Percentiles rank a stretch among this genome's conserved stretches.
Evolutionary conservation across 2,888 invertebrate species (phyloP).

Genomic region (Corythucha ciliata): DNA sequence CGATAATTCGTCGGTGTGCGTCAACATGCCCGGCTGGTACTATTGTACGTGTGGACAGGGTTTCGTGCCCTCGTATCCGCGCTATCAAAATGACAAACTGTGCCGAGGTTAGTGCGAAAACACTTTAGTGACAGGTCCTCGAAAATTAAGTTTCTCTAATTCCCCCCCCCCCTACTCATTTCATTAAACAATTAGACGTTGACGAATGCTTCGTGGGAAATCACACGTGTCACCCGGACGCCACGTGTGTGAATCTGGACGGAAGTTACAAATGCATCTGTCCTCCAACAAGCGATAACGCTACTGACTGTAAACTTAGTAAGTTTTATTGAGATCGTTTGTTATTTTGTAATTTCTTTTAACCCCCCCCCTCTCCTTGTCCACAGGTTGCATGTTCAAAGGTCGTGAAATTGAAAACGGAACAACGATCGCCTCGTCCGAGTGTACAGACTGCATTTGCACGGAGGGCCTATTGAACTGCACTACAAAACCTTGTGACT

Average conservation of each 20-base stretch:
- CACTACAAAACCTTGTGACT: conserved; percentile 59
- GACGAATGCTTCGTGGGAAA: conserved; percentile 68
- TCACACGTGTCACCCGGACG: conserved; percentile 70
- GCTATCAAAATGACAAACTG: conserved; percentile 33
- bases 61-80: conserved; percentile 48
- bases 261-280: conserved; percentile 74
- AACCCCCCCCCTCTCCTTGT: not conserved
- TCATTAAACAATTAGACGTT: conserved; percentile 69
- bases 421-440: conserved; percentile 43
- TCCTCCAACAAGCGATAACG: conserved; percentile 39
- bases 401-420: conserved; percentile 54
- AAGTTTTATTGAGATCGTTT: conserved; percentile 39
- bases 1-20: conserved; percentile 62
- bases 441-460: conserved; percentile 49
- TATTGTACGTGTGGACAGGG: conserved; percentile 77
- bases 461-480: conserved; percentile 56
- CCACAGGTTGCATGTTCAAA: conserved; percentile 63
- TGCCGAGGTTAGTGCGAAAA: conserved; percentile 53
- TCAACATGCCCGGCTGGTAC: conserved; percentile 84
- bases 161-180: not conserved
- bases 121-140: not conserved
- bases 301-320: conserved; percentile 54
- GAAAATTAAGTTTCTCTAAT: not conserved
- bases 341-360: not conserved
- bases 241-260: conserved; percentile 67